Evolutionary conservation across 2,888 invertebrate genomes (phyloP), one percentile per base, ranked within the genome.

Genomic region (Aphelenchoides bicaudatus): DNA sequence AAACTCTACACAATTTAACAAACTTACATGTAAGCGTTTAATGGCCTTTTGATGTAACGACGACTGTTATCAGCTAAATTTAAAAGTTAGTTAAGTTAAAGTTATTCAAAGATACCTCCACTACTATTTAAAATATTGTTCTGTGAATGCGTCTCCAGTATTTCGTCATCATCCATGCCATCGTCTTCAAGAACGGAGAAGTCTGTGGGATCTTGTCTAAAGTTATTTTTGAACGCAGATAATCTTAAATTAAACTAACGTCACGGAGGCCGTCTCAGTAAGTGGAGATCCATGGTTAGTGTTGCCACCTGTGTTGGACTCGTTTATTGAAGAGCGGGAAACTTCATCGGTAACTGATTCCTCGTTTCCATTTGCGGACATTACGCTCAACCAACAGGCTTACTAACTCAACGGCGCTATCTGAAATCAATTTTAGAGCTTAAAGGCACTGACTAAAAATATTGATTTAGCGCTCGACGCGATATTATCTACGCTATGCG

Each of bases 1-100:
- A n/a, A 54, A 46, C 47, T 58, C 58, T 25, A 51, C 53, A 3
- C 53, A 54, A 52, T 54, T 54, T 13, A 58, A 54, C 60, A n/a
- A n/a, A n/a, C n/a, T n/a, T n/a, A n/a, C n/a, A 62, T 62, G 47
- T 62, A 62, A n/a, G 62, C 62, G 38, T 62, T 62, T n/a, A 62
- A 51, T 3, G 62, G 62, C 28, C 62, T 39, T 30, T 62, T 62
- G 30, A 62, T 62, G 55, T 50, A 62, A 16, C 34, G 16, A 6
- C 21, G 51, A 16, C 52, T 51, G n/a, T 34, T 38, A 16, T 34
- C 52, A 38, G 31, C 52, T 51, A 39, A 1, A 30, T 38, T n/a
- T 16, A 37, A 37, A 16, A 16, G 38, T 16, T 37, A 10, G n/a
- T 37, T 37, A 21, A 2, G 25, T 34, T 34, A n/a, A n/a, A 34